phyloP scores from a whole-genome alignment of 2,888 invertebrate species.

The Anodontia alba region DNA sequence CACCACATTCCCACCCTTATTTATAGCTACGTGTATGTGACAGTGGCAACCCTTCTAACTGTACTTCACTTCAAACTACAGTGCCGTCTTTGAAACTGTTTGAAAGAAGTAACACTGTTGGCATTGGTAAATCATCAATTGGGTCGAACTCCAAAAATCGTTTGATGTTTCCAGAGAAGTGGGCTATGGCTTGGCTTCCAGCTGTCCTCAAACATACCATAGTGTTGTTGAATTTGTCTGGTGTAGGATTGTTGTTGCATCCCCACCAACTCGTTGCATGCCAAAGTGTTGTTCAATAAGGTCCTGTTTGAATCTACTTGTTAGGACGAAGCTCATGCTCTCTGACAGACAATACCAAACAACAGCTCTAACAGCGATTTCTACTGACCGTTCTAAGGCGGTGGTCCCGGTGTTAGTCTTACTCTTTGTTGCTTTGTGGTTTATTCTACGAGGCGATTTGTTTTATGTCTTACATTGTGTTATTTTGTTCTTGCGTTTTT shows the following conservation, averaged over 20 bases:
- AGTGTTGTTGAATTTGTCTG: constrained; percentile 27
- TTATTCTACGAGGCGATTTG: too few relatives aligned
- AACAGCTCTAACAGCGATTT: constrained; percentile 21
- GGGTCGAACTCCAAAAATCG: neutral
- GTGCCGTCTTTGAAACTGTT: neutral
- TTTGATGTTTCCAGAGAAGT: constrained; percentile 26
- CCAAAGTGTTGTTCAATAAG: constrained; percentile 53
- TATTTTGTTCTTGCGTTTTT: too few relatives aligned
- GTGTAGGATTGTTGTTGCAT: constrained; percentile 36
- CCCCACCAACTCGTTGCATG: constrained; percentile 23
- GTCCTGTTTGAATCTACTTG: constrained; percentile 47
- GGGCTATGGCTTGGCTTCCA: constrained; percentile 32
- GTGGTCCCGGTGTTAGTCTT: too few relatives aligned
- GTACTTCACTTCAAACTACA: too few relatives aligned
- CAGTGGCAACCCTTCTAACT: too few relatives aligned
- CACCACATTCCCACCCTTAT: too few relatives aligned
- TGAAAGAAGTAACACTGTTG: neutral
- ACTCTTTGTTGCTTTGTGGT: too few relatives aligned
- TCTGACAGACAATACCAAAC: neutral
- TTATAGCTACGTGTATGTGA: too few relatives aligned
- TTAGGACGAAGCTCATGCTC: constrained; percentile 41
- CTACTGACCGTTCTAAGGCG: too few relatives aligned
- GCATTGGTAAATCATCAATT: neutral
- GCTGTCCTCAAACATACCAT: constrained; percentile 31
- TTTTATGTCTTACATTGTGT: too few relatives aligned